A percentile compares a stretch with the other conserved stretches of the same genome.
Evolutionary conservation across 2,113 vertebrate genomes (phyloP).

Genomic region (Cinclus mexicanus): DNA sequence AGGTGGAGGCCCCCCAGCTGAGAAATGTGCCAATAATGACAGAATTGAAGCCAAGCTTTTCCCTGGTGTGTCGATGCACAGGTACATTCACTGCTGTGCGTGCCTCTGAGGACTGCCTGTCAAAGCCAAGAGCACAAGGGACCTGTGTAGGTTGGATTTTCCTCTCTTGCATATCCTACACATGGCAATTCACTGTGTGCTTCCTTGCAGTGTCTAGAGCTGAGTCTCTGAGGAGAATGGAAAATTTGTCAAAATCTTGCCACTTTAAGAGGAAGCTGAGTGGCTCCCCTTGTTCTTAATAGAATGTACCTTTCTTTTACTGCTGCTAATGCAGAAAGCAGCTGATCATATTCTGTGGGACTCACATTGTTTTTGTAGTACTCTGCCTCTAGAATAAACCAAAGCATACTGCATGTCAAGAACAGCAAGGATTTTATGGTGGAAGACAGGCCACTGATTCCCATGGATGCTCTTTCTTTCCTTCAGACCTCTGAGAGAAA

Average conservation of each 20-base stretch:
- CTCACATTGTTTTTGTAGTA: not conserved
- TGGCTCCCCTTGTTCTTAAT: constrained; percentile 26
- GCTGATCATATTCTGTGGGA: not conserved
- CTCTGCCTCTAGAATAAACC: not conserved
- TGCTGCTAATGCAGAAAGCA: constrained; percentile 38
- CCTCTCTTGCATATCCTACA: not conserved
- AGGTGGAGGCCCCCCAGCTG: not conserved
- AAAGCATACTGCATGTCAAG: not conserved
- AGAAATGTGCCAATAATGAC: not conserved
- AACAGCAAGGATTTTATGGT: not conserved
- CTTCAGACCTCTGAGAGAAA: not conserved
- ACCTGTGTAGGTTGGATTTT: not conserved
- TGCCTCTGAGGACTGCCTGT: not conserved
- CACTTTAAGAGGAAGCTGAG: constrained; percentile 1
- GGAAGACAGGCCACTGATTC: not conserved
- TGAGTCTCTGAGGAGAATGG: not conserved
- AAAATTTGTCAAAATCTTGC: not conserved
- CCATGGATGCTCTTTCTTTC: not conserved
- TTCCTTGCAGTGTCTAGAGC: not conserved
- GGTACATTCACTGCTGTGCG: not conserved
- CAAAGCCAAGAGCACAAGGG: not conserved
- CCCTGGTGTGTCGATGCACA: not conserved
- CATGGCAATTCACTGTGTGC: not conserved
- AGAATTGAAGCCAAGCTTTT: not conserved
- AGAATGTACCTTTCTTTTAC: constrained; percentile 18